Conservation (phyloP, 1,140 invertebrate genomes). For the Drosophila bipectinata region DNA sequence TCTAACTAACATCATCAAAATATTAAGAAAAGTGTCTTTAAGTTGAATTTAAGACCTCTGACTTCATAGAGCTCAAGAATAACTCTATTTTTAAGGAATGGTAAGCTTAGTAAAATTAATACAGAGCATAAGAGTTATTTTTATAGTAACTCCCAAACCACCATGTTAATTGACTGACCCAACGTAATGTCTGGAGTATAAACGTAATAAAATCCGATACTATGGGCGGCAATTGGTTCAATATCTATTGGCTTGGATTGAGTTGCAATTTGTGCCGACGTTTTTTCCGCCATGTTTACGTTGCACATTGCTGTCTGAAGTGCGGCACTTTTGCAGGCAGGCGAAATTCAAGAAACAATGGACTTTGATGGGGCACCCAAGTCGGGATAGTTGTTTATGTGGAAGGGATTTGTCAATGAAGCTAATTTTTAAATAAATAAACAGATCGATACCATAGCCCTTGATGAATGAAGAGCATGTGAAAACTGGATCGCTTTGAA, state of each 20-base stretch:
- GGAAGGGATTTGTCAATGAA: constrained; percentile 14
- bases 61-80: too few species aligned
- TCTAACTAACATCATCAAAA: too few species aligned
- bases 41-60: too few species aligned
- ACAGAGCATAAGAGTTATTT: background rate
- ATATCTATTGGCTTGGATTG: constrained; percentile 31
- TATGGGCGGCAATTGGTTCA: background rate
- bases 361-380: constrained; percentile 28
- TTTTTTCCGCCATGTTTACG: constrained; percentile 64
- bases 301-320: constrained; percentile 35
- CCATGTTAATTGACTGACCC: background rate
- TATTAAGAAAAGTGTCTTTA: too few species aligned
- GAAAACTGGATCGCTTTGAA: background rate
- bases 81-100: too few species aligned
- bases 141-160: background rate
- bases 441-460: constrained; percentile 17
- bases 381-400: constrained; percentile 30
- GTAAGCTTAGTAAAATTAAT: background rate
- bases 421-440: constrained; percentile 12
- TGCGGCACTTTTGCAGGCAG: constrained; percentile 14
- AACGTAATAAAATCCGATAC: background rate
- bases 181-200: background rate
- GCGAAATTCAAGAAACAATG: constrained; percentile 41
- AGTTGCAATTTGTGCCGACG: constrained; percentile 65
- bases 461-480: too few species aligned